Evolutionary conservation across 2,113 vertebrate genomes (phyloP), one percentile per base, ranked within the genome.

Genomic region (Atrichornis clamosus): DNA sequence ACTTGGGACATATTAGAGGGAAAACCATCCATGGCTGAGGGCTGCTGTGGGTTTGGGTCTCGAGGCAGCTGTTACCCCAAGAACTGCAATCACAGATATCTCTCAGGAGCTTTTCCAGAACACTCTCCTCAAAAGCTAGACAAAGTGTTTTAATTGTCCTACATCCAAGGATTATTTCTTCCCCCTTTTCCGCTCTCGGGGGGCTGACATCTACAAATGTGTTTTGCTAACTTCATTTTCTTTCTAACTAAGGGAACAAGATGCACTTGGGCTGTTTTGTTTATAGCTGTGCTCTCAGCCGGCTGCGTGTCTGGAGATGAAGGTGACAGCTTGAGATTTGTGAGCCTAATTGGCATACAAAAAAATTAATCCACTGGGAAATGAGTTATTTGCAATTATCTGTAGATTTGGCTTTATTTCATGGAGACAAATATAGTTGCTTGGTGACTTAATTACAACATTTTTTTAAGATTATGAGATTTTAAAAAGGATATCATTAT

Each of bases 311-410:
- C 95, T 94, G 85, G 90, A 95, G 88, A 92, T 92, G 90, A 92
- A 97, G 95, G 96, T 97, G 95, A 94, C 96, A 96, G 95, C 96
- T 96, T 96, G 95, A 97, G 92, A 95, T 96, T 93, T 95, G 95
- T 94, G 90, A 95, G 92, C 94, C 90, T 95, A 95, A 96, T 96
- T 96, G 96, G 95, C 92, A 91, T 88, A 95, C 93, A 87, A 82
- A 81, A 80, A 85, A 81, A 87, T 77, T 64, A 75, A 74, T 93
- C 96, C 83, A 12, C 83, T 79, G 95, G 93, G 95, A 97, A 95
- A 89, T 74, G 76, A 94, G 84, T 95, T 95, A 89, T 92, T 97
- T 95, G 93, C 95, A 95, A 95, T 96, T 96, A 96, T 97, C 95
- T 93, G 83, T 96, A 95, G 93, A 87, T 96, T 96, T 94, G 96